Conservation (phyloP, 2,888 invertebrate species). For the Pheosia gnoma region DNA sequence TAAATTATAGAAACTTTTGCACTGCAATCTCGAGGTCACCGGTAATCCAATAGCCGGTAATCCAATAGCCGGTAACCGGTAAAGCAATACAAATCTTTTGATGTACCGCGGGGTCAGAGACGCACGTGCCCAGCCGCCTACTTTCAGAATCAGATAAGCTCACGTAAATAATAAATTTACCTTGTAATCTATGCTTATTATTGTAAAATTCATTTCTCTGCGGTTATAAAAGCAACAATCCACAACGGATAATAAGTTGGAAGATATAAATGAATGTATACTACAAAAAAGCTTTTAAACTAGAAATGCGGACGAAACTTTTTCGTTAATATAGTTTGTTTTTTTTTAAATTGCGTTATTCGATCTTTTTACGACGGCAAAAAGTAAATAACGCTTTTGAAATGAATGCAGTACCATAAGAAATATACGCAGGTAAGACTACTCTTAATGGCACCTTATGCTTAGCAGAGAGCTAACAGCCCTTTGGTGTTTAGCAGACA, state of each 20-base stretch:
- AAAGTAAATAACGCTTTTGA: neutral
- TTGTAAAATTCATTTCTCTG: slow-evolving; percentile 37
- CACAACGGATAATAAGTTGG: slow-evolving; percentile 15
- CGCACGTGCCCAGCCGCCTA: slow-evolving; percentile 56
- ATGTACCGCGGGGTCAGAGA: slow-evolving; percentile 54
- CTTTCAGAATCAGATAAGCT: slow-evolving; percentile 50
- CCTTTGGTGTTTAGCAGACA: neutral
- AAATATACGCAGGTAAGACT: neutral
- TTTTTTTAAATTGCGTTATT: slow-evolving; percentile 13
- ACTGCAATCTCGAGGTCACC: slow-evolving; percentile 18
- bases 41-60: slow-evolving; percentile 40
- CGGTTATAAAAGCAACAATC: slow-evolving; percentile 26
- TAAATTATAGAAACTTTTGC: slow-evolving; percentile 19
- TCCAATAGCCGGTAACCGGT: slow-evolving; percentile 35
- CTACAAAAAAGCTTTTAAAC: slow-evolving; percentile 21
- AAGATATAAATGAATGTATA: slow-evolving; percentile 19
- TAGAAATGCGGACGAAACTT: slow-evolving; percentile 17
- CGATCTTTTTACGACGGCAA: neutral
- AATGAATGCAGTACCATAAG: neutral
- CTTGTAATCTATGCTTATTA: slow-evolving; percentile 44
- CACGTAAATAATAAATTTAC: slow-evolving; percentile 51
- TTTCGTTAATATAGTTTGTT: slow-evolving; percentile 14
- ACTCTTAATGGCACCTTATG: neutral
- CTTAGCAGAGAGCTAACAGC: no score
- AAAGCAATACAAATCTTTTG: slow-evolving; percentile 50